A percentile compares a stretch with the other conserved stretches of the same genome.
phyloP scores from a whole-genome alignment of 2,797 vertebrate species.

The Malacoctenus gilli region DNA sequence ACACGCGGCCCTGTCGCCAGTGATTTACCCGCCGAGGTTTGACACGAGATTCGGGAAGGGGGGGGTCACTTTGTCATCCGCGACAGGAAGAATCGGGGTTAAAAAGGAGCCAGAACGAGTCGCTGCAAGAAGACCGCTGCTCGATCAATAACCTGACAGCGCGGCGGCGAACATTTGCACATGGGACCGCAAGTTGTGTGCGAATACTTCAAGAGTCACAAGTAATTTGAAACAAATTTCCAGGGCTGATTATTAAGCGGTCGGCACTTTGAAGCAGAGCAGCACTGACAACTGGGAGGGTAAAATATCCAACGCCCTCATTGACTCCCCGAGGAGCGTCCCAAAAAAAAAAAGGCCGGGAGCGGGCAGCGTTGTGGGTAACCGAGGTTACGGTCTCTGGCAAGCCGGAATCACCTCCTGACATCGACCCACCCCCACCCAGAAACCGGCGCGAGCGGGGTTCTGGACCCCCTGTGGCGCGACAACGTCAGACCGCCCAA shows the following conservation, averaged over 20 bases:
- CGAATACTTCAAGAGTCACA: constrained; percentile 11
- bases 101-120: background rate
- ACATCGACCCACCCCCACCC: constrained; percentile 65
- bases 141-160: no score
- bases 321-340: constrained; percentile 33
- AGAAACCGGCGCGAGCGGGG: constrained; percentile 44
- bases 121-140: no score
- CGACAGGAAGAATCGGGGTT: background rate
- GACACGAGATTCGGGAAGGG: background rate
- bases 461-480: constrained; percentile 34
- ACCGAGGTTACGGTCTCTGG: constrained; percentile 24
- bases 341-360: no score
- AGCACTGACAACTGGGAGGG: constrained; percentile 1
- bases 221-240: constrained; percentile 28
- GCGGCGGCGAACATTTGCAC: no score
- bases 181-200: background rate
- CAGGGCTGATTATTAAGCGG: no score
- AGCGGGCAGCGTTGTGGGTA: constrained; percentile 20
- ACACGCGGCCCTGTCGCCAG: constrained; percentile 11
- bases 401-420: constrained; percentile 41
- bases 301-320: constrained; percentile 10
- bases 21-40: constrained; percentile 12
- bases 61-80: background rate
- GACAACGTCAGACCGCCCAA: constrained; percentile 58
- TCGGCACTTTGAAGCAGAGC: constrained; percentile 6